phyloP scores from a whole-genome alignment of 2,888 invertebrate genomes.

The Caenorhabditis japonica region DNA sequence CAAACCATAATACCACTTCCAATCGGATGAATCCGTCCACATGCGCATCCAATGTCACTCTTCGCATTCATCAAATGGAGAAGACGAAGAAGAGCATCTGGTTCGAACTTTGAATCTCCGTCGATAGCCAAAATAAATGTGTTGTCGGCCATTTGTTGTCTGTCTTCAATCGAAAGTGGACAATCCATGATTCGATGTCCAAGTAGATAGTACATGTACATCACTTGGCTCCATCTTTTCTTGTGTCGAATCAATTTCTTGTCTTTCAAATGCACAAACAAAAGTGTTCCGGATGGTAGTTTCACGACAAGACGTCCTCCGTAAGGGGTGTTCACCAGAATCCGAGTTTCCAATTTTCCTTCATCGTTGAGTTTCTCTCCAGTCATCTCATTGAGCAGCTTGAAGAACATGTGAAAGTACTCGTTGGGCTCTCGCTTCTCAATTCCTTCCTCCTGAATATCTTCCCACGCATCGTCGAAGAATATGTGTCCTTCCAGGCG shows the following conservation, averaged over 20 bases:
- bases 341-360: conserved; percentile 61
- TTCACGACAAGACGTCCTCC: conserved; percentile 86
- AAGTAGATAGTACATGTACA: conserved; percentile 93
- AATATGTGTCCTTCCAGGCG: conserved; percentile 84
- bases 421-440: conserved; percentile 83
- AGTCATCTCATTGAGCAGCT: conserved; percentile 80
- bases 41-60: conserved; percentile 86
- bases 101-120: conserved; percentile 88
- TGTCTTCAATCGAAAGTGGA: conserved; percentile 78
- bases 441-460: conserved; percentile 89
- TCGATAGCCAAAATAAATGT: conserved; percentile 88
- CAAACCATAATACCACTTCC: conserved; percentile 86
- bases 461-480: conserved; percentile 97
- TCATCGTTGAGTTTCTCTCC: conserved; percentile 58
- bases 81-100: conserved; percentile 78
- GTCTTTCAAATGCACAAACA: conserved; percentile 90
- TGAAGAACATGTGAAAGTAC: conserved; percentile 91
- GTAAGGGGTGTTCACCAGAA: conserved; percentile 74
- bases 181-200: conserved; percentile 86
- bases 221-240: conserved; percentile 88
- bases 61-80: conserved; percentile 90
- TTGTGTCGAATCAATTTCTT: conserved; percentile 89
- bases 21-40: conserved; percentile 90
- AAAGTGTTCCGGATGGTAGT: conserved; percentile 87
- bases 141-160: conserved; percentile 83